Base-by-base conservation (phyloP, 2,113 vertebrate species). In the Cinclus mexicanus region DNA sequence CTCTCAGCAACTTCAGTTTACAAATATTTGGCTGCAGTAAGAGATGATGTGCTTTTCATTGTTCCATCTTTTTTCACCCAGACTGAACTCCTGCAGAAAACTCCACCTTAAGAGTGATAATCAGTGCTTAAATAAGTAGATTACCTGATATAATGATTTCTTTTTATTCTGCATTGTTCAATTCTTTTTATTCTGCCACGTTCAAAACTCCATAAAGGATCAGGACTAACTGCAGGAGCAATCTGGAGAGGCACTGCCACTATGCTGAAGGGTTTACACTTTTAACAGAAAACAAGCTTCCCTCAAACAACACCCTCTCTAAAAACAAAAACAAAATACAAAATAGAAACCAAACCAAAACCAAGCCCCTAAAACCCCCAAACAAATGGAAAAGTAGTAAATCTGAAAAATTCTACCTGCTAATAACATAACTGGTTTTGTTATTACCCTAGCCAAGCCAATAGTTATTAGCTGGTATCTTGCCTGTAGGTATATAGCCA, bases 1-100 rank as follows among this genome's bases (percentile, higher is more conserved):
- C 83, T 95, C 69, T 92, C 68, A 94, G 79, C 47, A 94, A 89
- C 88, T 94, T 63, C 83, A 81, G 83, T 94, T 84, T 63, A 78
- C 64, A 94, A 95, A 91, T 79, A 71, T 76, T 85, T 93, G 72
- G 88, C 44, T 86, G 72, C 81, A 74, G 12, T n/a, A 87, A 92
- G 37, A 83, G 56, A 84, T 78, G 35, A 91, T 97, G 83, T 64
- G 20, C 47, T 86, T 81, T 60, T 53, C 68, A 77, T 68, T 92
- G 41, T 83, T 89, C 19, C 9, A 24, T 15, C 9, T 0, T 31
- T 88, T 88, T 80, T 60, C 59, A 79, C 49, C n/a, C 77, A 81
- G 44, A 69, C 81, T 59, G 80, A 93, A 90, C 64, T 90, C 61
- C 68, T 52, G 89, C 68, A 71, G 31, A 87, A 57, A 60, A 44